Base-by-base conservation (phyloP, 1,140 invertebrate genomes). In the Drosophila kikkawai region DNA sequence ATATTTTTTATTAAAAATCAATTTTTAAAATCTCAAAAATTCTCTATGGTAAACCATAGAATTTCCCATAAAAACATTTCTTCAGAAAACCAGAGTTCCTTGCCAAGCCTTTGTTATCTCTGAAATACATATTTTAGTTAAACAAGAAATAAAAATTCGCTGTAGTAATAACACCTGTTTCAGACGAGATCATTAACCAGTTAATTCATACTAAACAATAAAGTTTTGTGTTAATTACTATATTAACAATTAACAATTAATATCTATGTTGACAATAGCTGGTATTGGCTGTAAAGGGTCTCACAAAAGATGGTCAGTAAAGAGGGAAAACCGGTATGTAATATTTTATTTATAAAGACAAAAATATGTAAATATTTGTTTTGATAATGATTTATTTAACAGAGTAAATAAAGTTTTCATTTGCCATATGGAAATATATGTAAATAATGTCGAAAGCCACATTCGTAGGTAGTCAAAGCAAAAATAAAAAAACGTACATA, bases 171-270 rank as follows among this genome's bases (percentile, higher is more conserved):
- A 26, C 57, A 63, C 26, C 42, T 68, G 57, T 22, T 34, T 8
- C 12, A 15, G 9, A 9, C 34, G 13, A 67, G 55, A 47, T 60
- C 15, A 37, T 60, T 64, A 48, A 64, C 36, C 15, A 7, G 11
- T 48, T 34, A 22, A 41, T 68, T 64, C 11, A 17, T 41, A n/a
- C 0, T 29, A 42, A 68, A 68, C 65, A 68, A 68, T 63, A 36
- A 19, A 41, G 26, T 42, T 13, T 37, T 41, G 58, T 26, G 65
- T 15, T 50, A 50, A 64, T 68, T 64, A 36, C 26, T 41, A 50
- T 17, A 26, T 50, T 41, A 48, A 47, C 36, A 60, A 36, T 6
- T 34, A 29, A 29, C 5, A 29, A 29, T 12, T 50, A 64, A 64
- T 68, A 50, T 26, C 26, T 41, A 50, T 22, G 17, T 50, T 41